Base-by-base conservation (phyloP, 2,113 vertebrate genomes). In the Labeo catla region DNA sequence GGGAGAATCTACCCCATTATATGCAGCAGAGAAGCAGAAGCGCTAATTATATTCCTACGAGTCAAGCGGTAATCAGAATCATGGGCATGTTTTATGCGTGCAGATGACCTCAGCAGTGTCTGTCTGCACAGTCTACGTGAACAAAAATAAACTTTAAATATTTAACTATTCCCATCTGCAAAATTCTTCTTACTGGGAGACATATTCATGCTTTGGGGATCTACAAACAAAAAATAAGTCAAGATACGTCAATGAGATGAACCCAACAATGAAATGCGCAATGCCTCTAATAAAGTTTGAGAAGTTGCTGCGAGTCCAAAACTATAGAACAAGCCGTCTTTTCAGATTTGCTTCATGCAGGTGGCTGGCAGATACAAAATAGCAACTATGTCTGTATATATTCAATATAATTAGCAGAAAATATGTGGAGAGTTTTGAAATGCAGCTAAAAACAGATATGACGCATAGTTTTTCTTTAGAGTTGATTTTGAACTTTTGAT, bases 321-420 rank as follows among this genome's bases (percentile, higher is more conserved):
- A 65, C 39, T 49, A 47, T 15, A 36, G 49, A 77, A 77, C 76
- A 77, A 77, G 50, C 7, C 49, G 2, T 77, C 76, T 49, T 68
- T 82, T 82, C 63, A 81, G 21, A 65, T 65, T 19, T 34, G 63
- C 45, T 68, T 82, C 16, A 63, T 34, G 45, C 63, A 82, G 80
- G 80, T 82, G 61, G 45, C 23, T 36, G 45, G 23, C 16, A 65
- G 34, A 50, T 50, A 50, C 15, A 68, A 66, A 50, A 49, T 52
- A n/a, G 36, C 11, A 36, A 4, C 12, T 39, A 23, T 49, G 45
- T 21, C 45, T 54, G 54, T 36, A 28, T 54, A 19, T 10, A 28
- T 54, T 54, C 15, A 77, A 54, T 54, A 54, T 54, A 54, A 54
- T 77, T 77, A 36, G 76, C n/a, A 19, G 47, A 8, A 77, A 36